Evolutionary conservation across 2,888 invertebrate species (phyloP).

Genomic region (Automeris io): DNA sequence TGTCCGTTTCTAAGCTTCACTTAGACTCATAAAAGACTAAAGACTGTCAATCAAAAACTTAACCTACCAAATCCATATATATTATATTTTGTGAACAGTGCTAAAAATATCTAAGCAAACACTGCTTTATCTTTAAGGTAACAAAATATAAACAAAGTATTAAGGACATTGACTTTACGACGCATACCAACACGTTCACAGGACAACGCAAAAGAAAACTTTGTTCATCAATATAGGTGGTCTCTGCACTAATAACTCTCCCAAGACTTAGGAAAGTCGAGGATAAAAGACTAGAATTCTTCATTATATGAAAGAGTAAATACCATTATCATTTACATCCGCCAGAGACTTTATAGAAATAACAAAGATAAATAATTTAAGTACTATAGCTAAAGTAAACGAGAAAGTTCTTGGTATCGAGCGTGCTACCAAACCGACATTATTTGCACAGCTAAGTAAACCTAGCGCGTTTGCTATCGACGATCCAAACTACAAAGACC

Average conservation of each 20-base stretch:
- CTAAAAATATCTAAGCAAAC: slow-evolving; percentile 4
- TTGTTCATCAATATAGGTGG: slow-evolving; percentile 34
- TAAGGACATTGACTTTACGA: slow-evolving; percentile 39
- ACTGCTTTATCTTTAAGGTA: slow-evolving; percentile 21
- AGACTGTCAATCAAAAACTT: too few relatives aligned
- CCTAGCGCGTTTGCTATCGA: slow-evolving; percentile 52
- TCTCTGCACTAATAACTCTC: slow-evolving; percentile 15
- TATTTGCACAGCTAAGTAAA: slow-evolving; percentile 74
- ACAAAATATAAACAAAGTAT: slow-evolving; percentile 11
- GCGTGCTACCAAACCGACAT: slow-evolving; percentile 58
- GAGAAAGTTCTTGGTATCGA: slow-evolving; percentile 62
- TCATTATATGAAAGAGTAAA: slow-evolving; percentile 16
- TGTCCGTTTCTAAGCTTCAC: too few relatives aligned
- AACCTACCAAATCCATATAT: too few relatives aligned
- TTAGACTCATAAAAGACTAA: too few relatives aligned
- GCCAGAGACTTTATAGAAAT: slow-evolving; percentile 37
- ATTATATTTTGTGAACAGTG: too few relatives aligned
- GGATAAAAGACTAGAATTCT: slow-evolving; percentile 3
- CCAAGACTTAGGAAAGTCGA: not conserved
- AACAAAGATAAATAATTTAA: slow-evolving; percentile 52
- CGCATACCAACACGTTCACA: slow-evolving; percentile 43
- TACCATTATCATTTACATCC: slow-evolving; percentile 36
- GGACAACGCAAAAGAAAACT: slow-evolving; percentile 22
- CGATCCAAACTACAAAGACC: slow-evolving; percentile 30
- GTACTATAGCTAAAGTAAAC: slow-evolving; percentile 46